Conservation (phyloP, 2,113 vertebrate species). For the Clarias macrocephalus region DNA sequence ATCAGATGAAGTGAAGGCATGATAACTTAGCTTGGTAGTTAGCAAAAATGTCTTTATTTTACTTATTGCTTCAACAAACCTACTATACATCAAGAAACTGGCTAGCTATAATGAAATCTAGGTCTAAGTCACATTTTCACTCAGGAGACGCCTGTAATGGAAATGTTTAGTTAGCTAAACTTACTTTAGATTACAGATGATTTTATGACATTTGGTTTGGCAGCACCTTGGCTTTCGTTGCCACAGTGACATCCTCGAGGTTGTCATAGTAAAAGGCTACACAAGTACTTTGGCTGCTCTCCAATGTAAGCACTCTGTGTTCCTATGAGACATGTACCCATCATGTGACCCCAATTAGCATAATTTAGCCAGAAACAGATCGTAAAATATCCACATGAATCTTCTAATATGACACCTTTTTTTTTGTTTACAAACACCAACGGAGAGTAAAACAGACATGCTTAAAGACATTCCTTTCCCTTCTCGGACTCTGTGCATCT, state of each 20-base stretch:
- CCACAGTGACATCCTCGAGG: background rate
- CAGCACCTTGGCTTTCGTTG: no score
- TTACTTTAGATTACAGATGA: background rate
- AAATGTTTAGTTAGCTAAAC: background rate
- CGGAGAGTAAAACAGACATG: background rate
- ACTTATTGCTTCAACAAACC: background rate
- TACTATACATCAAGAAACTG: background rate
- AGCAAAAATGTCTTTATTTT: background rate
- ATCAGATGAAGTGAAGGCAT: background rate
- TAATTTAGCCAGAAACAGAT: no score
- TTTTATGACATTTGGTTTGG: background rate
- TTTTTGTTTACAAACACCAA: background rate
- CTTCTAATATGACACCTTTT: background rate
- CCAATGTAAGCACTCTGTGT: background rate
- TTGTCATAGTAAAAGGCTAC: no score
- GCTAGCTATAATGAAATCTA: background rate
- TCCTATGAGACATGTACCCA: background rate
- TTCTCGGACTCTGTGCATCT: background rate
- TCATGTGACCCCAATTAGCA: background rate
- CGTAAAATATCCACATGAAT: background rate
- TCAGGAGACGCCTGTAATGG: background rate
- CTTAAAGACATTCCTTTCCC: background rate
- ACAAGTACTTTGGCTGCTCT: background rate
- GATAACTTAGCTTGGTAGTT: background rate
- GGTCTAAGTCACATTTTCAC: background rate